These are phyloP conservation scores for Cheilosia variabilis DNA, from an alignment of 2,888 invertebrate genomes.

Conservation along the genomic window DNA sequence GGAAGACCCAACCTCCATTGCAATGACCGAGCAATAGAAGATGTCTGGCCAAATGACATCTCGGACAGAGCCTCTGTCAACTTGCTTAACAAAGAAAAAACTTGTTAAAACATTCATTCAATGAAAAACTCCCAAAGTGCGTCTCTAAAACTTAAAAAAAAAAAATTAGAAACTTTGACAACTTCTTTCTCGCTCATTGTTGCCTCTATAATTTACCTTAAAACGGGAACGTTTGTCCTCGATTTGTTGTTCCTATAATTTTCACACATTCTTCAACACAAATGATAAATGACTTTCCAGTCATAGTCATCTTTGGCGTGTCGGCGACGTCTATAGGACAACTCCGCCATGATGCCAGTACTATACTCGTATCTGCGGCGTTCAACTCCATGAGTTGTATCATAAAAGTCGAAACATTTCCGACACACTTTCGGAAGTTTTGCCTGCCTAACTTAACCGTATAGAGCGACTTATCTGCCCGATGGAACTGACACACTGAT, in stretches of 20 bases:
- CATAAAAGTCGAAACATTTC: conserved; percentile 50
- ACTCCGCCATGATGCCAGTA: background rate
- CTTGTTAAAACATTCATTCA: too few species aligned
- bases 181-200: too few species aligned
- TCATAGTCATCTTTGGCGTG: conserved; percentile 8
- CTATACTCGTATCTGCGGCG: background rate
- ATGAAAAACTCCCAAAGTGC: too few species aligned
- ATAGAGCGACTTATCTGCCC: background rate
- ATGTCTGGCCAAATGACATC: too few species aligned
- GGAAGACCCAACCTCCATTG: too few species aligned
- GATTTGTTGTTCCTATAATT: background rate
- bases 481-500: conserved; percentile 16
- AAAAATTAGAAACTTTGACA: too few species aligned
- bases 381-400: conserved; percentile 26
- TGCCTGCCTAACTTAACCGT: conserved; percentile 37
- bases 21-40: too few species aligned
- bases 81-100: too few species aligned
- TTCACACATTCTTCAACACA: conserved; percentile 30
- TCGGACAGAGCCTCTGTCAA: too few species aligned
- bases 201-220: too few species aligned
- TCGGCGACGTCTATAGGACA: background rate
- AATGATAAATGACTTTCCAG: conserved; percentile 32
- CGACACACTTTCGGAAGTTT: conserved; percentile 56
- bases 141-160: too few species aligned
- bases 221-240: background rate